Evolutionary conservation across 2,888 invertebrate species (phyloP), one percentile per base, ranked within the genome.

Genomic region (Cheilosia vulpina): DNA sequence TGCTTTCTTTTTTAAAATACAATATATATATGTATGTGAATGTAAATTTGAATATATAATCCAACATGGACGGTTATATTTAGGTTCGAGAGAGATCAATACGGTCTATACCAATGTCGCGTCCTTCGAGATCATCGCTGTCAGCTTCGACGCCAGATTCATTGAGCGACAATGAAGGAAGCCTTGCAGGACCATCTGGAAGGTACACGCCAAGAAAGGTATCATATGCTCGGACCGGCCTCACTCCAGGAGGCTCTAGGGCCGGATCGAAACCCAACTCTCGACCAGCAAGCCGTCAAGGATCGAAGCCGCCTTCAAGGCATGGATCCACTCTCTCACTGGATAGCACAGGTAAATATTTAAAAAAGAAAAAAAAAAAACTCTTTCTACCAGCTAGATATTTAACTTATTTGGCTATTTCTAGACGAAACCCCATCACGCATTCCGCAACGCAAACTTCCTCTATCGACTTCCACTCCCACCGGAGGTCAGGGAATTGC

Each of bases 21-120:
- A 52, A 53, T 43, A 21, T n/a, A 52, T 19, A 19, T 31, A 45
- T 19, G 5, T 24, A 3, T 43, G 13, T 5, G 58, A 50, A 21
- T 41, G 38, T 38, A 13, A 53, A 31, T 43, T 52, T 47, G 24
- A 68, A 47, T 71, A n/a, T 17, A 24, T 65, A 58, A 84, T 43
- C 58, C 4, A 62, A 52, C 6, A 19, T 73, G 19, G 47, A 68
- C 27, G 58, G 55, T 45, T 17, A 53, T 60, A 75, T 76, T 71
- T 93, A 98, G 98, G 97, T 98, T 81, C 95, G 98, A 89, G 98
- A 98, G 93, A 95, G 98, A 89, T 98, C 98, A 53, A 96, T 95
- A 81, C 95, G 98, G 89, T 98, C 98, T 76, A 96, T 97, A 88
- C 98, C 98, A 58, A 98, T 98, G 98, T 94, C 96, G 57, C 93